These are phyloP conservation scores for Oegoconia quadripuncta DNA, from an alignment of 2,888 invertebrate genomes.

Conservation along the genomic window DNA sequence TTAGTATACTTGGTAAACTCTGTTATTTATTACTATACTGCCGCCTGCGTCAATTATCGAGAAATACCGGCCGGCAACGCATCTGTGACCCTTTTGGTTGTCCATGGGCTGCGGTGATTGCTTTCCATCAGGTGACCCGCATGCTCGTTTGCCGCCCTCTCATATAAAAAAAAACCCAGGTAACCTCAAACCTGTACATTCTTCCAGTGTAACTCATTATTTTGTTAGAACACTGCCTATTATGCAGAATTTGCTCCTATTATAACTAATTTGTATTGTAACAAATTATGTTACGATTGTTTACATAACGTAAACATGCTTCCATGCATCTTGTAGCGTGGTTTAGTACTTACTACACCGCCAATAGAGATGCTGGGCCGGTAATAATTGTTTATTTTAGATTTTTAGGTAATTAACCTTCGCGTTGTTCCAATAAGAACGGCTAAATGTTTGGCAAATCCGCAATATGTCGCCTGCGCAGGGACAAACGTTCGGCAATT, in stretches of 20 bases:
- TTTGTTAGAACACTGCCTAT: too few species aligned
- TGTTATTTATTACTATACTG: constrained; percentile 2
- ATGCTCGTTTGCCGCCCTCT: too few species aligned
- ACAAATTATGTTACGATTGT: constrained; percentile 27
- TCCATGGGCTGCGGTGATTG: too few species aligned
- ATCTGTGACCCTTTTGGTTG: too few species aligned
- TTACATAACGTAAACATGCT: constrained; percentile 28
- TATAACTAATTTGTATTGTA: constrained; percentile 11
- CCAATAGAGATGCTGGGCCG: constrained; percentile 7
- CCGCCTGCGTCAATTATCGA: too few species aligned
- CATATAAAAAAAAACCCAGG: too few species aligned
- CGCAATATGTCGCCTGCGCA: constrained; percentile 64
- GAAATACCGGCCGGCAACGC: too few species aligned
- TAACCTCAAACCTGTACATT: too few species aligned
- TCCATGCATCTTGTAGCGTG: constrained; percentile 19
- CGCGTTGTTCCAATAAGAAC: constrained; percentile 65
- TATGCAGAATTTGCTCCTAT: too few species aligned
- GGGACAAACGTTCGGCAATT: constrained; percentile 57
- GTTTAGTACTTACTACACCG: constrained; percentile 16
- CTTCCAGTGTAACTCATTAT: too few species aligned
- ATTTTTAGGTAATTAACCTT: constrained; percentile 77
- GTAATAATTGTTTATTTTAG: constrained; percentile 57
- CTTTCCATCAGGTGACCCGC: too few species aligned
- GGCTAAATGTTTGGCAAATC: constrained; percentile 65
- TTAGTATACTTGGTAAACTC: too few species aligned